A percentile compares a stretch with the other conserved stretches of the same genome.
Conservation (phyloP, 2,888 invertebrate genomes). For the Heliconius ismenius region DNA sequence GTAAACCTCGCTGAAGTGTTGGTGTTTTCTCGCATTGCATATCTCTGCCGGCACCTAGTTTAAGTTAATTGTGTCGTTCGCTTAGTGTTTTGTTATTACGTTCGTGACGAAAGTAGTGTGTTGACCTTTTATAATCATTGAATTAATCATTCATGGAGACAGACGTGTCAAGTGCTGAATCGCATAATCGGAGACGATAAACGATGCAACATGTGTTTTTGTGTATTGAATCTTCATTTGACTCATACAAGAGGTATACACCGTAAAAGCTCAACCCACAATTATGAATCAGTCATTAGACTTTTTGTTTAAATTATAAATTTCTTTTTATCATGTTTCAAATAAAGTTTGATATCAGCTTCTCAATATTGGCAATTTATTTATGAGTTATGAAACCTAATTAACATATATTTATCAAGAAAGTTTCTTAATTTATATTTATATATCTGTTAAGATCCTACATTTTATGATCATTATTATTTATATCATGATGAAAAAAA, state of each 20-base stretch:
- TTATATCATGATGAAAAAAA: not conserved
- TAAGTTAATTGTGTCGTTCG: slow-evolving; percentile 59
- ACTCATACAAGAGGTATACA: slow-evolving; percentile 8
- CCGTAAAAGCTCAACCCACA: slow-evolving; percentile 7
- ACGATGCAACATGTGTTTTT: slow-evolving; percentile 69
- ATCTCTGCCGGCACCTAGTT: slow-evolving; percentile 68
- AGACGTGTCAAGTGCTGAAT: slow-evolving; percentile 51
- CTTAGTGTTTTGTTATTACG: slow-evolving; percentile 56
- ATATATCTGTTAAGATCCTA: too few species aligned
- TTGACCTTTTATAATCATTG: slow-evolving; percentile 47
- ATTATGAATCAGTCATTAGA: not conserved
- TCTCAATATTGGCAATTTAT: not conserved
- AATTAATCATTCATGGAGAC: slow-evolving; percentile 41
- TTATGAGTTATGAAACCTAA: not conserved
- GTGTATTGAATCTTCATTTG: slow-evolving; percentile 49
- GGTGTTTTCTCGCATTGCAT: slow-evolving; percentile 57
- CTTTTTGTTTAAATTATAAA: not conserved
- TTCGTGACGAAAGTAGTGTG: slow-evolving; percentile 52
- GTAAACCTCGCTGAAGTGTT: slow-evolving; percentile 48
- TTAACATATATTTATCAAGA: not conserved
- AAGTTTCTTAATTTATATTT: not conserved
- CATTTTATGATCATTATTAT: not conserved
- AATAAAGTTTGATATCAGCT: not conserved
- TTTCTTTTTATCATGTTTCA: not conserved
- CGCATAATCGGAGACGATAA: slow-evolving; percentile 55